phyloP scores from a whole-genome alignment of 2,797 vertebrate genomes.

The Gouania willdenowi region DNA sequence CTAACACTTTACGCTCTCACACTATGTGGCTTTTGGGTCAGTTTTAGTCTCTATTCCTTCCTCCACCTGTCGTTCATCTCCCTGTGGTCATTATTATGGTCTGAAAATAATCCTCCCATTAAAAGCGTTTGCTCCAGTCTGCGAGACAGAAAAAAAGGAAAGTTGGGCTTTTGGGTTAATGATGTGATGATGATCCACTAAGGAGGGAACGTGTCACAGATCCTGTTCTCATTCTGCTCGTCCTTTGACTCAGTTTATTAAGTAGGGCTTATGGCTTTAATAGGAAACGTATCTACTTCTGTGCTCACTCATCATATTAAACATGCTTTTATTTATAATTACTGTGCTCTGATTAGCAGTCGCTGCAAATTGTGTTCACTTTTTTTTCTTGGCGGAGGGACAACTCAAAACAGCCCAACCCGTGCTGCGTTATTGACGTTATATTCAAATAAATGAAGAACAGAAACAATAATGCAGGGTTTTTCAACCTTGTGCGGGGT shows the following conservation, averaged over 20 bases:
- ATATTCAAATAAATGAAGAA: no score
- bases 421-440: no score
- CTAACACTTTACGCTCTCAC: no score
- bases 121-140: slow-evolving; percentile 31
- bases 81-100: slow-evolving; percentile 59
- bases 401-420: no score
- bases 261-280: neutral
- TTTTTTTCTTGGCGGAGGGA: no score
- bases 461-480: no score
- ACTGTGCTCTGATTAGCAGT: neutral
- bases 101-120: slow-evolving; percentile 61
- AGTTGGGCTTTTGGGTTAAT: slow-evolving; percentile 70
- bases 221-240: neutral
- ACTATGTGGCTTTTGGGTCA: slow-evolving; percentile 62
- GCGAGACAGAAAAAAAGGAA: slow-evolving; percentile 42
- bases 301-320: no score
- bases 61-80: slow-evolving; percentile 41
- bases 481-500: no score
- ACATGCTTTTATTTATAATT: neutral
- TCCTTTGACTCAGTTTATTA: slow-evolving; percentile 49
- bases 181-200: slow-evolving; percentile 23
- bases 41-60: slow-evolving; percentile 38
- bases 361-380: slow-evolving; percentile 9
- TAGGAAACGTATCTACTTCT: no score
- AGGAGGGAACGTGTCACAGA: no score